A percentile compares a stretch with the other conserved stretches of the same genome.
Conservation (phyloP, 30 jellyfish, hydroid and myxozoan species). For the Pelagia noctiluca region DNA sequence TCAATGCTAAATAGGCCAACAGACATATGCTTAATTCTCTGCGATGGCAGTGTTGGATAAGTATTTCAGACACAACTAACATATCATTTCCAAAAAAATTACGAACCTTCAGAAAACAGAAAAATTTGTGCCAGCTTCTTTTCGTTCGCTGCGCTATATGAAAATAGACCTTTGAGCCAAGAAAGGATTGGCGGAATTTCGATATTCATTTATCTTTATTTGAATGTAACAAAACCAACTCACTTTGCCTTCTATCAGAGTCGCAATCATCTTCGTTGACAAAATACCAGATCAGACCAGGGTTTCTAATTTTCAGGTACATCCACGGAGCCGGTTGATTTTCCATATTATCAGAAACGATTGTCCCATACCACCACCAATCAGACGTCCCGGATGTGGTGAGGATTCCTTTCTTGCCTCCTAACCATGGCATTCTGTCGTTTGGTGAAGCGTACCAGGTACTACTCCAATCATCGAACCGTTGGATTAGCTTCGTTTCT, state of each 20-base stretch:
- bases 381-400: slow-evolving; percentile 83
- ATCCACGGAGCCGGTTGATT: slow-evolving; percentile 87
- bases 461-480: slow-evolving; percentile 79
- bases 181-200: not conserved
- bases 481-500: slow-evolving; percentile 53
- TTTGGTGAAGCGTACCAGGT: slow-evolving; percentile 61
- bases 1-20: too few species aligned
- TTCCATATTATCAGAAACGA: slow-evolving; percentile 58
- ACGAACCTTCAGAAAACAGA: too few species aligned
- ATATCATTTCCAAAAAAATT: too few species aligned
- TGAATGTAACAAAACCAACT: not conserved
- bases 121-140: too few species aligned
- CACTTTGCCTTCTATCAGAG: slow-evolving; percentile 74
- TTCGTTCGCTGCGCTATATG: too few species aligned
- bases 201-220: not conserved
- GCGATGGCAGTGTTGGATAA: too few species aligned
- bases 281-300: slow-evolving; percentile 88
- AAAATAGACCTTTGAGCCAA: too few species aligned
- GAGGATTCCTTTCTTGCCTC: slow-evolving; percentile 73
- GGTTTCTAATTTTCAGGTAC: slow-evolving; percentile 29
- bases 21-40: too few species aligned
- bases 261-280: slow-evolving; percentile 85
- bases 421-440: slow-evolving; percentile 87
- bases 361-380: slow-evolving; percentile 69
- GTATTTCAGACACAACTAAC: too few species aligned